Evolutionary conservation across 2,113 vertebrate species (phyloP).

Genomic region (Dissostichus mawsoni): DNA sequence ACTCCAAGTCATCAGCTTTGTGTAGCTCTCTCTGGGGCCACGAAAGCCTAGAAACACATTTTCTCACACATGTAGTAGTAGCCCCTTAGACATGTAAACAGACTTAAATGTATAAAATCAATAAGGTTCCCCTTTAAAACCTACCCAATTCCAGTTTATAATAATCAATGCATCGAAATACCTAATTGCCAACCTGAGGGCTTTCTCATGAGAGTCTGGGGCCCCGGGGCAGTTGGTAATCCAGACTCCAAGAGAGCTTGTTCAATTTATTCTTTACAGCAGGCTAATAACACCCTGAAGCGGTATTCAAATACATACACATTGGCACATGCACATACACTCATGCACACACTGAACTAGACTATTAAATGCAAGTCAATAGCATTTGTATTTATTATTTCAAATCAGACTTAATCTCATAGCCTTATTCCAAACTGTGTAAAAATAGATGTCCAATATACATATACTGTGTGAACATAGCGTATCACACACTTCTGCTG

Average conservation of each 20-base stretch:
- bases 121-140: neutral
- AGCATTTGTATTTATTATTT: slow-evolving; percentile 8
- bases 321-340: neutral
- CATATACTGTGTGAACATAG: slow-evolving; percentile 1
- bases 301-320: neutral
- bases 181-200: neutral
- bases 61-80: neutral
- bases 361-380: neutral
- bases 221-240: neutral
- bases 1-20: neutral
- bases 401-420: slow-evolving; percentile 19
- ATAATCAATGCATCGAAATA: neutral
- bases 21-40: too few relatives aligned
- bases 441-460: slow-evolving; percentile 4
- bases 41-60: neutral
- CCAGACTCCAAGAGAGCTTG: neutral
- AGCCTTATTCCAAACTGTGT: neutral
- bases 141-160: neutral
- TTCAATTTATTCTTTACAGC: neutral
- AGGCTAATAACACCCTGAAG: neutral
- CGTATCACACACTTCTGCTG: slow-evolving; percentile 31
- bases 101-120: neutral
- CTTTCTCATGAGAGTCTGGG: neutral
- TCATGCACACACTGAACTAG: neutral
- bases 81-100: neutral